Percentiles rank a stretch among this genome's conserved stretches.
Evolutionary conservation across 2,888 invertebrate genomes (phyloP).

Genomic region (Notodonta dromedarius): DNA sequence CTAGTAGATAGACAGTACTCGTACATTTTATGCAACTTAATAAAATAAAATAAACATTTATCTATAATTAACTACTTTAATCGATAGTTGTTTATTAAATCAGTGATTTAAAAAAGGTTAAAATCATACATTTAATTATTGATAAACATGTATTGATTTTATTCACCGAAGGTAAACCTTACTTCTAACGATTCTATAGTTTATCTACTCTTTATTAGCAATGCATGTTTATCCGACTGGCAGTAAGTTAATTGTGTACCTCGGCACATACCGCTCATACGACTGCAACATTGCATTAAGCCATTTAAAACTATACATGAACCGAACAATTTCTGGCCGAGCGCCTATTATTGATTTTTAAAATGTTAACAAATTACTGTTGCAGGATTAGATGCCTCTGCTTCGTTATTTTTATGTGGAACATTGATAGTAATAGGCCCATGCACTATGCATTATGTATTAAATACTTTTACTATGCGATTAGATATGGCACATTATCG

Average conservation of each 20-base stretch:
- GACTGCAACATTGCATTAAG: slow-evolving; percentile 34
- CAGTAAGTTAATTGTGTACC: slow-evolving; percentile 18
- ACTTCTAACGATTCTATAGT: not conserved
- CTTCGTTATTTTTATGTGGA: not conserved
- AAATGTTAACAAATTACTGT: slow-evolving; percentile 2
- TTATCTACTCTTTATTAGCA: slow-evolving; percentile 9
- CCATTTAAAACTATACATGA: slow-evolving; percentile 25
- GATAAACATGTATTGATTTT: slow-evolving; percentile 2
- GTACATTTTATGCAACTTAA: not conserved
- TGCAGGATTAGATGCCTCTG: not conserved
- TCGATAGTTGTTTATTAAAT: slow-evolving; percentile 3
- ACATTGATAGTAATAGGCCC: not conserved
- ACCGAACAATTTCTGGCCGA: not conserved
- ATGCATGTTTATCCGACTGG: too few relatives aligned
- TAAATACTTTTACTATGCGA: slow-evolving; percentile 42
- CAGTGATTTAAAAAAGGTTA: not conserved
- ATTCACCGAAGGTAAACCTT: not conserved
- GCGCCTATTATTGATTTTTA: slow-evolving; percentile 10
- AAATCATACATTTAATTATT: not conserved
- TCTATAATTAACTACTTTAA: too few relatives aligned
- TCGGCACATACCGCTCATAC: slow-evolving; percentile 9
- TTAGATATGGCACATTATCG: slow-evolving; percentile 77
- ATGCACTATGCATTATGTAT: slow-evolving; percentile 18
- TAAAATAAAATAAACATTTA: too few relatives aligned
- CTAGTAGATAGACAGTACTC: too few relatives aligned